These are phyloP conservation scores for Corythornis madagascariensis DNA, from an alignment of 2,113 vertebrate genomes.

Conservation along the genomic window DNA sequence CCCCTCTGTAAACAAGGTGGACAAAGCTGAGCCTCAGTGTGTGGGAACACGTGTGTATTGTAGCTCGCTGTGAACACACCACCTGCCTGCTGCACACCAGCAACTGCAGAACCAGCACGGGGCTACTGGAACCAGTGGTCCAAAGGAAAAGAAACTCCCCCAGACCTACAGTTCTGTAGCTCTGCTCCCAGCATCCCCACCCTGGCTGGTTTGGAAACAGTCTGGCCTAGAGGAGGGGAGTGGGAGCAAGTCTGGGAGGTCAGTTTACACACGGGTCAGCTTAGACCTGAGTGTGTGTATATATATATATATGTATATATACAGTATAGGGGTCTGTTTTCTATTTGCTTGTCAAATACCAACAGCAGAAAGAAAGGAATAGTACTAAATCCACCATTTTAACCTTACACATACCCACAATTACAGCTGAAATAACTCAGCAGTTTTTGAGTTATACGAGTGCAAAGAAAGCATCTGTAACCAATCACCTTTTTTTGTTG, in stretches of 20 bases:
- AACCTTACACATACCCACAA: constrained; percentile 72
- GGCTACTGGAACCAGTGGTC: background rate
- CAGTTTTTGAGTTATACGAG: constrained; percentile 76
- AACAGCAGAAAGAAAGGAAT: constrained; percentile 58
- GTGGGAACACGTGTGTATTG: background rate
- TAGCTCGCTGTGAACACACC: background rate
- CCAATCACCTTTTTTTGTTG: constrained; percentile 72
- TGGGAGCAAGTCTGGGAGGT: constrained; percentile 33
- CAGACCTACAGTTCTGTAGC: background rate
- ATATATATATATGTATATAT: background rate
- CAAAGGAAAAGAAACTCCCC: background rate
- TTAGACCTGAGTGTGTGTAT: background rate
- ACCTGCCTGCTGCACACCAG: background rate
- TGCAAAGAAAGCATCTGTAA: constrained; percentile 78
- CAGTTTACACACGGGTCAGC: constrained; percentile 46
- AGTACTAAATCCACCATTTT: constrained; percentile 70
- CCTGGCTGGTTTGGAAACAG: background rate
- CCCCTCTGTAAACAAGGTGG: constrained; percentile 40
- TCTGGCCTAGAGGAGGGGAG: background rate
- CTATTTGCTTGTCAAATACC: constrained; percentile 71
- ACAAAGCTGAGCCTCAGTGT: background rate
- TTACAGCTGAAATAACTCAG: constrained; percentile 76
- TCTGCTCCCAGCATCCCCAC: background rate
- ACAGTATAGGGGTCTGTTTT: constrained; percentile 56
- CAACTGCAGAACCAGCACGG: background rate